phyloP scores from a whole-genome alignment of 2,113 vertebrate genomes.

The Rallus limicola region DNA sequence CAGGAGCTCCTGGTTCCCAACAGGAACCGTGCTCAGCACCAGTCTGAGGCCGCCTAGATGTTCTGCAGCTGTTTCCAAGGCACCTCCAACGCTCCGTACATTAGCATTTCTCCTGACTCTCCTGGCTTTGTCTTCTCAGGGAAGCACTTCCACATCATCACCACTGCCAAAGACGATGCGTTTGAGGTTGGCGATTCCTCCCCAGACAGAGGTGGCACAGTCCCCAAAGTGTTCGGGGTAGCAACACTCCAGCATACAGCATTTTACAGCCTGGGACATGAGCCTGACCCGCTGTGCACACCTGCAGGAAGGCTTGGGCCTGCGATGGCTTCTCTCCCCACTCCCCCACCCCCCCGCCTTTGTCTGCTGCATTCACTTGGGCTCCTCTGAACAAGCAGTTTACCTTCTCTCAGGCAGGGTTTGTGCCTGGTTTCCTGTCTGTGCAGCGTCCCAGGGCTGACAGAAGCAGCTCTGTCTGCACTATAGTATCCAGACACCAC shows the following conservation, averaged over 20 bases:
- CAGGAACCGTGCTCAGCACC: background rate
- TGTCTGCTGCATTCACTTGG: background rate
- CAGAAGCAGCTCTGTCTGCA: conserved; percentile 7
- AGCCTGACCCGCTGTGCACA: conserved; percentile 11
- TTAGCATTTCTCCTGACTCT: background rate
- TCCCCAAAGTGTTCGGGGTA: background rate
- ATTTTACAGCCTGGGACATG: background rate
- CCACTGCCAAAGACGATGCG: background rate
- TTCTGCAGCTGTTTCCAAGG: background rate
- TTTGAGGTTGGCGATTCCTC: background rate
- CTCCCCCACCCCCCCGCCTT: background rate
- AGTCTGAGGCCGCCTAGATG: background rate
- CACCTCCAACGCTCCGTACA: background rate
- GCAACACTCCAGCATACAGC: background rate
- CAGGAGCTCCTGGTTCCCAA: background rate
- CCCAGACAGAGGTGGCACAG: background rate
- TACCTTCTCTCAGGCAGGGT: conserved; percentile 3
- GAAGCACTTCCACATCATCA: background rate
- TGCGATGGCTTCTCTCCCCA: background rate
- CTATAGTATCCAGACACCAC: background rate
- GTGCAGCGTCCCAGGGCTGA: background rate
- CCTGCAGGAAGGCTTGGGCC: conserved; percentile 44
- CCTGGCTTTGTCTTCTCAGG: conserved; percentile 20
- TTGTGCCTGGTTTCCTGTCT: conserved; percentile 30
- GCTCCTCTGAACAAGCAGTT: background rate